Evolutionary conservation across 2,797 vertebrate species (phyloP), one percentile per base, ranked within the genome.

Genomic region (Scolopax rusticola): DNA sequence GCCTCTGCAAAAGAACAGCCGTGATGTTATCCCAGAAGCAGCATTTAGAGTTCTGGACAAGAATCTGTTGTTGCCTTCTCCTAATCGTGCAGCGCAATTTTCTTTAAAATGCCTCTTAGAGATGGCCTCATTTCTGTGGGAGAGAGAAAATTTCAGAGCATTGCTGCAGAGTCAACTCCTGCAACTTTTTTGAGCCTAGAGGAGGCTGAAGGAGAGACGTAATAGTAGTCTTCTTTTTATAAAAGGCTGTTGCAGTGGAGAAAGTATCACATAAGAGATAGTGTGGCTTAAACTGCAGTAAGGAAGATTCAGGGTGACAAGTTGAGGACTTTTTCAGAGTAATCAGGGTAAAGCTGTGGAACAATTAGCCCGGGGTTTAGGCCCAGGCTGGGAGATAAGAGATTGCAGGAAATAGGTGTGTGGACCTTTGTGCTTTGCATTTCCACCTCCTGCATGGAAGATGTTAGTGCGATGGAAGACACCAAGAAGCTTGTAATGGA

Each of bases 151-250:
- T 47, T 74, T 51, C 64, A 64, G 32, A 45, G 33, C 57, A 20
- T 47, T 53, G 33, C 17, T 0, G 0, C n/a, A 18, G 79, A 57
- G 21, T 18, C 1, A 0, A 18, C n/a, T 82, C 32, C 50, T 68
- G 41, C 25, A 57, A 68, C 32, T 41, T 76, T 30, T 61, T 53
- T 48, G 33, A 65, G 28, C 11, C n/a, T 89, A 41, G 51, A 54
- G 16, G 36, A 1, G 2, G 4, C 2, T 84, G 51, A 76, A 73
- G 30, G 41, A 38, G 20, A 63, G 23, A 30, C 4, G 3, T 27
- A 73, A 33, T 6, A 59, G 33, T n/a, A 73, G 27, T n/a, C 25
- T 69, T 82, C n/a, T 51, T 53, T 67, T 64, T 65, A 30, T 45
- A 21, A 59, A 85, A 82, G 59, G 48, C 51, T 36, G 5, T 64